Evolutionary conservation across 2,888 invertebrate genomes (phyloP).

Genomic region (Bombylius major): DNA sequence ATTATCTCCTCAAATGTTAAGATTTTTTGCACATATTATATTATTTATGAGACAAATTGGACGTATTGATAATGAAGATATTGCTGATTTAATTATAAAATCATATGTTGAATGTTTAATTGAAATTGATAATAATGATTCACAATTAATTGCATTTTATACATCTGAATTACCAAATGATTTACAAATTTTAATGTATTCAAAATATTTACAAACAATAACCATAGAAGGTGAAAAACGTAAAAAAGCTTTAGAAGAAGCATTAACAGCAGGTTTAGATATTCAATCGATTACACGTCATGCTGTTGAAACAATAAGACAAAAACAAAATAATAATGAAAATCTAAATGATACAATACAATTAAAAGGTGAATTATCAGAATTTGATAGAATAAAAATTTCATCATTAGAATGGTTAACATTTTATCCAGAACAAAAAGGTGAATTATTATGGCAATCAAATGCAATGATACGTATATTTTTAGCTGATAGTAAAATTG

Average conservation of each 20-base stretch:
- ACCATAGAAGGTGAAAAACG: constrained; percentile 45
- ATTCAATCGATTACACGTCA: constrained; percentile 71
- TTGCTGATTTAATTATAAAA: constrained; percentile 63
- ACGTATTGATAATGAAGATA: constrained; percentile 52
- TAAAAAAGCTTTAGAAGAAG: constrained; percentile 53
- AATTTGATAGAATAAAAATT: constrained; percentile 59
- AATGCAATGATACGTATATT: constrained; percentile 80
- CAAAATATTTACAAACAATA: constrained; percentile 56
- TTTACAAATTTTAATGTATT: constrained; percentile 50
- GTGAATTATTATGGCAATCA: constrained; percentile 74
- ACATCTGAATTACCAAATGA: constrained; percentile 61
- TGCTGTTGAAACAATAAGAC: constrained; percentile 66
- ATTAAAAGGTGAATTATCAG: constrained; percentile 43
- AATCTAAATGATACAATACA: constrained; percentile 10
- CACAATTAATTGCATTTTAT: constrained; percentile 73
- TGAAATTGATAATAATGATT: constrained; percentile 47
- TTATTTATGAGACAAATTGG: constrained; percentile 72
- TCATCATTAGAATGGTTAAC: constrained; percentile 77
- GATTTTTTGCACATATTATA: constrained; percentile 77
- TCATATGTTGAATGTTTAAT: constrained; percentile 61
- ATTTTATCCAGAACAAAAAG: constrained; percentile 61
- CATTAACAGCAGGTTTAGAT: constrained; percentile 62
- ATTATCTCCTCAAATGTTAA: constrained; percentile 38
- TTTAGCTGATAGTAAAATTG: constrained; percentile 65
- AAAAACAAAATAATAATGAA: constrained; percentile 30